These are phyloP conservation scores for Ascidia mentula DNA, from an alignment of 23 tunicate genomes.

Conservation along the genomic window DNA sequence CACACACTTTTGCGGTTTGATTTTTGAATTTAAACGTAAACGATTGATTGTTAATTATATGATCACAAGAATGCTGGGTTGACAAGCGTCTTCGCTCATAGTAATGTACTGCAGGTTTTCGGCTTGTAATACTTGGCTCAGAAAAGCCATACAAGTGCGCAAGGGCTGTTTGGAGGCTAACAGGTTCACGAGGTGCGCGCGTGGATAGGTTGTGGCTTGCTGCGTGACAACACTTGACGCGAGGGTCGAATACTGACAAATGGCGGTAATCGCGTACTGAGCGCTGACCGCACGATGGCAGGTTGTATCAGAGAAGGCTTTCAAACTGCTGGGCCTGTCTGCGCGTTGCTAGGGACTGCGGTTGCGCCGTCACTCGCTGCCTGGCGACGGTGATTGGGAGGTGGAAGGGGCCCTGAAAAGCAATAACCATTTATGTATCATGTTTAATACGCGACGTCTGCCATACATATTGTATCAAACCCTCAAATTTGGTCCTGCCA, in stretches of 20 bases:
- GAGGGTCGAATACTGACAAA: not conserved
- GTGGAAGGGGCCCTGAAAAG: not conserved
- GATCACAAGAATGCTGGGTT: no score
- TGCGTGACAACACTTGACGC: not conserved
- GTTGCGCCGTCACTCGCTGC: not conserved
- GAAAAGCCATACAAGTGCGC: not conserved
- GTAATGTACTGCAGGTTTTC: not conserved
- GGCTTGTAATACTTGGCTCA: not conserved
- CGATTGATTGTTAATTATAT: no score
- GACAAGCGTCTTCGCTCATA: no score
- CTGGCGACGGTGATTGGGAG: not conserved
- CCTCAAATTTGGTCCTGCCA: no score
- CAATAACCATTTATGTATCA: no score
- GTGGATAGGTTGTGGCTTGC: not conserved
- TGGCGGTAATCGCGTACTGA: not conserved
- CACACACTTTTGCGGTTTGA: no score
- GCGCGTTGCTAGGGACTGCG: not conserved
- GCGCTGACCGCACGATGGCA: no score
- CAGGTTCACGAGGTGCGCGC: not conserved
- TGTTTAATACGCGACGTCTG: no score
- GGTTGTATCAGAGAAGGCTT: no score
- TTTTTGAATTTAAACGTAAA: no score
- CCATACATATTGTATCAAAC: no score
- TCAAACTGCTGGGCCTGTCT: no score
- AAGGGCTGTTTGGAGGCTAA: slow-evolving; percentile 3